Conservation (phyloP, 1,140 invertebrate genomes). For the Nilaparvata lugens region DNA sequence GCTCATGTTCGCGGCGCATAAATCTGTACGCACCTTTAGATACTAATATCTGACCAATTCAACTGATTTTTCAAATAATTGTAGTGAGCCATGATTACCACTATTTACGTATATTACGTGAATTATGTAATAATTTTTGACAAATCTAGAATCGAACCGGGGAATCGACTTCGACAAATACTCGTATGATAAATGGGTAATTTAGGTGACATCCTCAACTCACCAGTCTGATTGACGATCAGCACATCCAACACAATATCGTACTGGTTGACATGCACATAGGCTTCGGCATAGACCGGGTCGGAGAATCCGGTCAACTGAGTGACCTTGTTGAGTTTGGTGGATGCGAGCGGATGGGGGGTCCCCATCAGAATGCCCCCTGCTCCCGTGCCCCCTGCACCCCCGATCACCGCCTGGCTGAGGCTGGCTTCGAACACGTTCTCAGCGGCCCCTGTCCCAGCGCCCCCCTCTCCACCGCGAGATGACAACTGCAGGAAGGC, state of each 20-base stretch:
- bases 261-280: slow-evolving; percentile 99
- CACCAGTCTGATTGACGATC: slow-evolving; percentile 94
- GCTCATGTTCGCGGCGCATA: too few relatives aligned
- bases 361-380: not conserved
- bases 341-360: slow-evolving; percentile 34
- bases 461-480: slow-evolving; percentile 55
- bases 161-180: too few relatives aligned
- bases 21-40: too few relatives aligned
- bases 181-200: too few relatives aligned
- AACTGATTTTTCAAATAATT: too few relatives aligned
- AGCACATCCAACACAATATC: slow-evolving; percentile 95
- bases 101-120: too few relatives aligned
- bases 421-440: slow-evolving; percentile 95
- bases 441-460: slow-evolving; percentile 39
- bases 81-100: too few relatives aligned
- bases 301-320: slow-evolving; percentile 99
- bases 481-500: slow-evolving; percentile 73
- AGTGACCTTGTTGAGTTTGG: slow-evolving; percentile 80
- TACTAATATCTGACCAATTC: too few relatives aligned
- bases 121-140: too few relatives aligned
- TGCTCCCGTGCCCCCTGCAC: slow-evolving; percentile 2
- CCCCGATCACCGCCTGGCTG: slow-evolving; percentile 76
- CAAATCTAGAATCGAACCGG: too few relatives aligned
- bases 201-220: too few relatives aligned
- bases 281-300: slow-evolving; percentile 97